Percentiles rank a stretch among this genome's conserved stretches.
These are phyloP conservation scores for Polietes domitor DNA, from an alignment of 2,888 invertebrate species.

Conservation along the genomic window DNA sequence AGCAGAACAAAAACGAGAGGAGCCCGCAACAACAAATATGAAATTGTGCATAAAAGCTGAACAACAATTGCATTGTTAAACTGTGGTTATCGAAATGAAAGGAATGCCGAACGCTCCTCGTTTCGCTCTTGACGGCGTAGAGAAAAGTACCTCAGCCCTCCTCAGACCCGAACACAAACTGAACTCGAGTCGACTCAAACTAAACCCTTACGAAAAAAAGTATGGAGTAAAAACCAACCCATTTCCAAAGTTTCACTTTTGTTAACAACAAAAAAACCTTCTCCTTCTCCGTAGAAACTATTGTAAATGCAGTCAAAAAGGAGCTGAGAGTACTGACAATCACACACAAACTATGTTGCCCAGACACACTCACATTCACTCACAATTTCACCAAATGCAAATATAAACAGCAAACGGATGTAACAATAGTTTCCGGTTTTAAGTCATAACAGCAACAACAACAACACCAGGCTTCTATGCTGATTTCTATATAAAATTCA, in stretches of 20 bases:
- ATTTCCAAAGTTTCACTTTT: conserved; percentile 65
- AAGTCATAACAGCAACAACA: conserved; percentile 21
- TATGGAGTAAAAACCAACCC: background rate
- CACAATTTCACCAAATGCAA: conserved; percentile 50
- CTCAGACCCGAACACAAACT: background rate
- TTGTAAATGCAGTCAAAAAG: conserved; percentile 8
- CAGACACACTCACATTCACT: conserved; percentile 3
- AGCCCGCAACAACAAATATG: conserved; percentile 11
- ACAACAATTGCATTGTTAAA: conserved; percentile 67
- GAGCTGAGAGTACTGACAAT: conserved; percentile 17
- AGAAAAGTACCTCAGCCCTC: background rate
- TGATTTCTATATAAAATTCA: conserved; percentile 33
- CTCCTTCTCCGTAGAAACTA: conserved; percentile 22
- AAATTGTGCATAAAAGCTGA: conserved; percentile 64
- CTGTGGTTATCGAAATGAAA: conserved; percentile 61
- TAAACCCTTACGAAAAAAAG: conserved; percentile 41
- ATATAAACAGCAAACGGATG: conserved; percentile 65
- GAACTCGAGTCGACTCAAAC: background rate
- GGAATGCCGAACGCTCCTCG: conserved; percentile 10
- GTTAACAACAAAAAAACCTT: conserved; percentile 29
- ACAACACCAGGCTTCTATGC: conserved; percentile 32
- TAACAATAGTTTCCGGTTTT: conserved; percentile 64
- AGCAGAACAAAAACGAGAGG: background rate
- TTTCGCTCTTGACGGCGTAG: background rate
- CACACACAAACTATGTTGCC: no score